phyloP scores from a whole-genome alignment of 1,140 invertebrate species.

The Trachymyrmex cornetzi region DNA sequence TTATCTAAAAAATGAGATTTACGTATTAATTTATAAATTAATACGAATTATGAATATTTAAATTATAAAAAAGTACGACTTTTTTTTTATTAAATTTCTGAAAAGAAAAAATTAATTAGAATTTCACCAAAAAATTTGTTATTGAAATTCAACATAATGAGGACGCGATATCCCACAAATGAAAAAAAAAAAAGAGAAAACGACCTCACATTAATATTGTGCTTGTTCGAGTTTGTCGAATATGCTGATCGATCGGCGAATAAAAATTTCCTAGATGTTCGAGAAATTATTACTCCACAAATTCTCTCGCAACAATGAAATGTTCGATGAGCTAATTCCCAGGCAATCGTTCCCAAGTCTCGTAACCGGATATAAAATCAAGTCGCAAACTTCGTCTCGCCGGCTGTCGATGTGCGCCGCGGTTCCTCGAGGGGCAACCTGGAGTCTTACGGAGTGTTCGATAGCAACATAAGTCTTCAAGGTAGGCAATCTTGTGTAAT shows the following conservation, averaged over 20 bases:
- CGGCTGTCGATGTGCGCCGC: constrained; percentile 45
- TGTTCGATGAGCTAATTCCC: neutral
- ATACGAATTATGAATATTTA: neutral
- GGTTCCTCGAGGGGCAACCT: constrained; percentile 48
- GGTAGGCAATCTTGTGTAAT: constrained; percentile 53
- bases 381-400: constrained; percentile 55
- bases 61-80: neutral
- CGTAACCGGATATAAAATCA: neutral
- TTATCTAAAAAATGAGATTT: too few relatives aligned
- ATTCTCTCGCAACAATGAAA: neutral
- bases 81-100: neutral
- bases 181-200: neutral
- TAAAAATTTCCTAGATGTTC: neutral
- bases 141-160: constrained; percentile 9
- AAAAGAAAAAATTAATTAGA: neutral
- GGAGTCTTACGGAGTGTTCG: neutral
- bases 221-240: constrained; percentile 1
- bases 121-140: neutral
- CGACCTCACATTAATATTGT: neutral
- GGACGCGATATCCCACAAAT: neutral
- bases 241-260: neutral
- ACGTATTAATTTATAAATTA: too few relatives aligned
- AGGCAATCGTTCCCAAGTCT: neutral
- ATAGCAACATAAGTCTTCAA: constrained; percentile 34
- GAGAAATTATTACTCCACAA: neutral